Conservation (phyloP, 2,888 invertebrate species). For the Athrips mouffetella region DNA sequence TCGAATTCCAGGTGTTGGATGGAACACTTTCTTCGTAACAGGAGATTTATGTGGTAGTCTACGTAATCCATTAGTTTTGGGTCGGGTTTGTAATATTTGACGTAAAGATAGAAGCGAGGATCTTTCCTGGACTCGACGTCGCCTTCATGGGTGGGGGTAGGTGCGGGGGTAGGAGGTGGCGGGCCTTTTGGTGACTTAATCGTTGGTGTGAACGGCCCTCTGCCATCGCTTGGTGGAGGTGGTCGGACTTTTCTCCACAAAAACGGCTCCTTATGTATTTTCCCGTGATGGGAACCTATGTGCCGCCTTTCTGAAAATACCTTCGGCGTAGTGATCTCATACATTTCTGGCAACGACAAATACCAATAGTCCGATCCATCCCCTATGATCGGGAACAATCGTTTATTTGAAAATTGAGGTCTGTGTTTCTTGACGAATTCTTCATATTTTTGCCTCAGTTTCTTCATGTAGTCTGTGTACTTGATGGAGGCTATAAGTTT, state of each 20-base stretch:
- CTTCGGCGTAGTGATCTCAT: constrained; percentile 53
- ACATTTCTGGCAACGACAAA: constrained; percentile 70
- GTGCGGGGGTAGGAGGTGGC: constrained; percentile 43
- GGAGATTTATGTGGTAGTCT: constrained; percentile 59
- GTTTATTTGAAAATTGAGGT: constrained; percentile 63
- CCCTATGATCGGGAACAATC: constrained; percentile 67
- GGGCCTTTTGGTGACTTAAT: constrained; percentile 29
- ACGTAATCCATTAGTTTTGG: constrained; percentile 66
- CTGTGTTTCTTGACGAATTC: constrained; percentile 66
- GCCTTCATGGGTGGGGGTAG: constrained; percentile 25
- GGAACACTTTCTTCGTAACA: constrained; percentile 52
- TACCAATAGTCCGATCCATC: constrained; percentile 72
- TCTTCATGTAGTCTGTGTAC: constrained; percentile 65
- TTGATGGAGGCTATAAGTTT: constrained; percentile 62
- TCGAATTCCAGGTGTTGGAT: constrained; percentile 46
- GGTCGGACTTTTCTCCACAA: constrained; percentile 56
- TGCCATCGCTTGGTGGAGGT: constrained; percentile 33
- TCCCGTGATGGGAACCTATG: constrained; percentile 48
- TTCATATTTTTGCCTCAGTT: constrained; percentile 60
- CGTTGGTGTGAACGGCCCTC: constrained; percentile 55
- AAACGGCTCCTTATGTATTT: constrained; percentile 60
- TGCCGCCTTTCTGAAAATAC: constrained; percentile 37
- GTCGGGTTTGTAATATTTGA: constrained; percentile 61
- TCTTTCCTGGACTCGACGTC: constrained; percentile 40
- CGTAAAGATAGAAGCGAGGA: constrained; percentile 63